Evolutionary conservation across 1,140 invertebrate genomes (phyloP).

Genomic region (Drosophila miranda): DNA sequence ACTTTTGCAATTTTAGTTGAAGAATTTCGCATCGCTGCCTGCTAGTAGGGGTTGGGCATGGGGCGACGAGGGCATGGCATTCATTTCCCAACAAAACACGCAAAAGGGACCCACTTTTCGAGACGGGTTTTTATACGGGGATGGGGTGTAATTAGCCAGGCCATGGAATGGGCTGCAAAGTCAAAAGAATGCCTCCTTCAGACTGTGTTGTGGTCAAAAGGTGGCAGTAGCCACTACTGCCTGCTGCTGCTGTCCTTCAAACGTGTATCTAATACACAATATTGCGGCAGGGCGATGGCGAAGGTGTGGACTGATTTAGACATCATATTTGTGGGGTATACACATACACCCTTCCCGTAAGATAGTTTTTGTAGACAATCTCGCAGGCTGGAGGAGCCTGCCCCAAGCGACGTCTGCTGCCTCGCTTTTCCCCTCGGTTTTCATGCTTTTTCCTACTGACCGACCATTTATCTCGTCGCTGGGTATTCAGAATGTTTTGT

Average conservation of each 20-base stretch:
- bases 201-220: slow-evolving; percentile 17
- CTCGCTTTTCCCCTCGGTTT: too few relatives aligned
- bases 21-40: slow-evolving; percentile 70
- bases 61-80: slow-evolving; percentile 29
- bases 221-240: too few relatives aligned
- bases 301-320: neutral
- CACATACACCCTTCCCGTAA: too few relatives aligned
- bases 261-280: slow-evolving; percentile 59
- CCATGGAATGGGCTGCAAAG: slow-evolving; percentile 16
- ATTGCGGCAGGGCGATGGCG: slow-evolving; percentile 5
- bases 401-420: too few relatives aligned
- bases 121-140: slow-evolving; percentile 58
- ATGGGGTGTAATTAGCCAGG: slow-evolving; percentile 55
- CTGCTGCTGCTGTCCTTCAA: slow-evolving; percentile 48
- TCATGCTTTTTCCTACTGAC: too few relatives aligned
- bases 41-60: slow-evolving; percentile 8
- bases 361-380: too few relatives aligned
- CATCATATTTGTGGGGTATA: neutral
- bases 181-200: slow-evolving; percentile 14
- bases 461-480: too few relatives aligned
- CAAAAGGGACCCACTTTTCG: slow-evolving; percentile 28
- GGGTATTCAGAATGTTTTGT: too few relatives aligned
- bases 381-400: too few relatives aligned
- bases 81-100: slow-evolving; percentile 37
- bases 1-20: slow-evolving; percentile 79